Conservation (phyloP, 2,797 vertebrate genomes). For the Microcaecilia unicolor region DNA sequence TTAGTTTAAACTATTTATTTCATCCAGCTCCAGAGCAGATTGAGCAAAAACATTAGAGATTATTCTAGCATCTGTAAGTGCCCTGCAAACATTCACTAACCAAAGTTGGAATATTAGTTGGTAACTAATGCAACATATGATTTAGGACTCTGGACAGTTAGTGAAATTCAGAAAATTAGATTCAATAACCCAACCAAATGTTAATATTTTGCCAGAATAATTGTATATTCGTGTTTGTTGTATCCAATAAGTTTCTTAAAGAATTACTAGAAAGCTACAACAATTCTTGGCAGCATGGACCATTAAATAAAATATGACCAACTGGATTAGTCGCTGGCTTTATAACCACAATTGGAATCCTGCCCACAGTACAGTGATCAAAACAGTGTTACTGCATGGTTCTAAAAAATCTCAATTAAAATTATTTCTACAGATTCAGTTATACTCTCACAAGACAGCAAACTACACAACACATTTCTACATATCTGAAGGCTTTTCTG, state of each 20-base stretch:
- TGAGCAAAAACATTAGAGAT: conserved; percentile 99
- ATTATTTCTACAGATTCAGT: conserved; percentile 48
- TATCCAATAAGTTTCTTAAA: conserved; percentile 45
- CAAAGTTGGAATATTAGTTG: conserved; percentile 80
- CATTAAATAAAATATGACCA: conserved; percentile 65
- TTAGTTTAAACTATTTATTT: conserved; percentile 99
- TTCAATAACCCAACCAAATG: neutral
- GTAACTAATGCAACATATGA: conserved; percentile 68
- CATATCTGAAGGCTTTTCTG: too few species aligned
- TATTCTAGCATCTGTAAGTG: conserved; percentile 99
- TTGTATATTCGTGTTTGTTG: conserved; percentile 33
- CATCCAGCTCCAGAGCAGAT: conserved; percentile 99
- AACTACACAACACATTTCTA: too few species aligned
- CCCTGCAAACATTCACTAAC: conserved; percentile 94
- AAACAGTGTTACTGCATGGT: conserved; percentile 61
- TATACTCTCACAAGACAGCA: too few species aligned
- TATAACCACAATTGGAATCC: conserved; percentile 58
- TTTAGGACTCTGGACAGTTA: conserved; percentile 40
- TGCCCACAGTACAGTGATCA: conserved; percentile 61
- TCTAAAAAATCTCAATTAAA: conserved; percentile 68
- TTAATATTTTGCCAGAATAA: neutral
- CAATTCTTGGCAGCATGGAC: conserved; percentile 56
- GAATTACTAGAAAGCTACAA: conserved; percentile 53
- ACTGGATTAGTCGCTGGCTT: conserved; percentile 63
- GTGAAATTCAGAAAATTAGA: conserved; percentile 17